phyloP scores from a whole-genome alignment of 2,113 vertebrate genomes.

The Nycticryphes semicollaris region DNA sequence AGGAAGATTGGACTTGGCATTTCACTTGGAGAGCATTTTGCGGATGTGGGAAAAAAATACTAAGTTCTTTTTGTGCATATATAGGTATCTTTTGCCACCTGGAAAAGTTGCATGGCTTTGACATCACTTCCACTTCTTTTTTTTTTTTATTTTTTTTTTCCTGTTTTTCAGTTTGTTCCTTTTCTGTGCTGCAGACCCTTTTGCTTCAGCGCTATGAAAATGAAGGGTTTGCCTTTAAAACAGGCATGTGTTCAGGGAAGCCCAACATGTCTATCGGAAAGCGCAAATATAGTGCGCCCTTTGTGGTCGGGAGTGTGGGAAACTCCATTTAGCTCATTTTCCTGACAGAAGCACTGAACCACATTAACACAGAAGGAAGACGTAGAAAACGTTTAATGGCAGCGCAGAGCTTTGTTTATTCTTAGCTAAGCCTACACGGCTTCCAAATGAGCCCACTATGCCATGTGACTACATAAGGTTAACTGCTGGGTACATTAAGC shows the following conservation, averaged over 20 bases:
- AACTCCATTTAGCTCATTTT: slow-evolving; percentile 53
- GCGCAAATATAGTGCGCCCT: slow-evolving; percentile 43
- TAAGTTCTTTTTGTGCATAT: neutral
- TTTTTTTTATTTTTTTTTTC: too few relatives aligned
- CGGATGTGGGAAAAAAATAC: neutral
- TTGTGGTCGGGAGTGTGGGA: slow-evolving; percentile 68
- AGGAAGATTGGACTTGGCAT: slow-evolving; percentile 28
- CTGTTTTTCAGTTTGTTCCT: neutral
- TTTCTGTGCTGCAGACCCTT: neutral
- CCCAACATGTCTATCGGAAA: slow-evolving; percentile 14
- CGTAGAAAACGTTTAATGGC: slow-evolving; percentile 41
- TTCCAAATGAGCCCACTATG: slow-evolving; percentile 65
- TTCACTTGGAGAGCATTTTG: slow-evolving; percentile 7
- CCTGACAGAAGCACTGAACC: slow-evolving; percentile 68
- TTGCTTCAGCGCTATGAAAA: neutral
- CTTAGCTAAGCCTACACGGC: slow-evolving; percentile 30
- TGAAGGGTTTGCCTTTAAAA: neutral
- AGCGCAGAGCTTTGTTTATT: slow-evolving; percentile 49
- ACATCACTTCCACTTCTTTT: slow-evolving; percentile 17
- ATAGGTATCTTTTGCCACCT: neutral
- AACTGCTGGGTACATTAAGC: slow-evolving; percentile 70
- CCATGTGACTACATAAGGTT: slow-evolving; percentile 50
- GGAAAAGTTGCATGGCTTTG: slow-evolving; percentile 29
- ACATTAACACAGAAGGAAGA: slow-evolving; percentile 62
- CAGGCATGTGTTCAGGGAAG: slow-evolving; percentile 53